Evolutionary conservation across 2,797 vertebrate species (phyloP), one percentile per base, ranked within the genome.

Genomic region (Chanos chanos): DNA sequence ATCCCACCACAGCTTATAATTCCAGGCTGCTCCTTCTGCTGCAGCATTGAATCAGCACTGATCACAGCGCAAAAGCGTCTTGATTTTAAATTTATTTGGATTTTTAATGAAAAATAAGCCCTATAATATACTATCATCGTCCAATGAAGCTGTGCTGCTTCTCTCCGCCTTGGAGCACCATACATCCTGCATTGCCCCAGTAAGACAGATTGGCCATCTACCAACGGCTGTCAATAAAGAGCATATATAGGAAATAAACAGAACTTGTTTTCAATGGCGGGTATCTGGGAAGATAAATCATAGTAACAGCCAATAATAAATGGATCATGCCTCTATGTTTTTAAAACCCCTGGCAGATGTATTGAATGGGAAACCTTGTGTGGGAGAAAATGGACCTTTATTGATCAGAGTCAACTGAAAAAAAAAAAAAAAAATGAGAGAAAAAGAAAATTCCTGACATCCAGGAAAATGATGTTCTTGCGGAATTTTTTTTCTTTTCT

Each of bases 291-390:
- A 70, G 72, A 83, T 86, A 86, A 78, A 83, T 90, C 86, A 92
- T 84, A 77, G 83, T 91, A 89, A 81, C 77, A 89, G 89, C 89
- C 89, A 89, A 89, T 92, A 92, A 92, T 90, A 87, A 86, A 85
- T 86, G 79, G 68, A 81, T 87, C 78, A 83, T 83, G 83, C 83
- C 79, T 78, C 80, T 82, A 77, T 85, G 80, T 85, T 89, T 88
- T 75, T 85, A 87, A 90, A 90, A 81, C 75, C 75, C 61, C 63
- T 89, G 85, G 84, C 79, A 86, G 85, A 86, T 88, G 82, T 85
- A 86, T 89, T 87, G 83, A 79, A 80, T 87, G 80, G 83, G 84
- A 86, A 84, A 85, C 79, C 78, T 88, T 77, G 86, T 88, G 87
- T 81, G 83, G 77, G 76, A 87, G 83, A 89, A 91, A 91, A 89